Evolutionary conservation across 2,888 invertebrate genomes (phyloP).

Genomic region (Ceramica pisi): DNA sequence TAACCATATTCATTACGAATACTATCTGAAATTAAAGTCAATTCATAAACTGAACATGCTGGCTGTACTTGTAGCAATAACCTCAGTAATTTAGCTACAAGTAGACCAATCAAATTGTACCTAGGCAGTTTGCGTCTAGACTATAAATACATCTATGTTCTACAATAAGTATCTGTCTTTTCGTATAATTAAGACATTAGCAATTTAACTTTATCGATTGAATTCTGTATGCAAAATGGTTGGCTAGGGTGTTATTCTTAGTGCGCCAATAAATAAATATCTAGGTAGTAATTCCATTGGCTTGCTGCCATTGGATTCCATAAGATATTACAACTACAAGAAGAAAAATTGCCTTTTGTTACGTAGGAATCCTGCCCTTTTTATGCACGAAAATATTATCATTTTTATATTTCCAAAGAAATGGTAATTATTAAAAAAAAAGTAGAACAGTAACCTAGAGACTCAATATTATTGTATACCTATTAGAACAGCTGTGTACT

Average conservation of each 20-base stretch:
- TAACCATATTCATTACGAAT: too few relatives aligned
- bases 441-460: constrained; percentile 5
- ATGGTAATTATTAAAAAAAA: neutral
- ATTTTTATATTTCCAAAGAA: too few relatives aligned
- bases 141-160: constrained; percentile 7
- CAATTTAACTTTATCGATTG: constrained; percentile 23
- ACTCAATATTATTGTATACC: neutral
- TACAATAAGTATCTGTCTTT: neutral
- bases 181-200: constrained; percentile 20
- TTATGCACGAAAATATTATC: too few relatives aligned
- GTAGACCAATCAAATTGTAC: constrained; percentile 10
- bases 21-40: neutral
- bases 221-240: constrained; percentile 20
- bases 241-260: neutral
- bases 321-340: neutral
- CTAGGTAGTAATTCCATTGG: constrained; percentile 3
- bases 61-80: constrained; percentile 11
- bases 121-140: neutral
- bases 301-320: constrained; percentile 23
- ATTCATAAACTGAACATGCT: neutral
- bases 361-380: neutral
- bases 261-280: constrained; percentile 7
- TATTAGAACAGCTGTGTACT: neutral
- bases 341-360: neutral
- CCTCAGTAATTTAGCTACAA: constrained; percentile 1